These are phyloP conservation scores for Argyresthia goedartella DNA, from an alignment of 2,888 invertebrate species.

Conservation along the genomic window DNA sequence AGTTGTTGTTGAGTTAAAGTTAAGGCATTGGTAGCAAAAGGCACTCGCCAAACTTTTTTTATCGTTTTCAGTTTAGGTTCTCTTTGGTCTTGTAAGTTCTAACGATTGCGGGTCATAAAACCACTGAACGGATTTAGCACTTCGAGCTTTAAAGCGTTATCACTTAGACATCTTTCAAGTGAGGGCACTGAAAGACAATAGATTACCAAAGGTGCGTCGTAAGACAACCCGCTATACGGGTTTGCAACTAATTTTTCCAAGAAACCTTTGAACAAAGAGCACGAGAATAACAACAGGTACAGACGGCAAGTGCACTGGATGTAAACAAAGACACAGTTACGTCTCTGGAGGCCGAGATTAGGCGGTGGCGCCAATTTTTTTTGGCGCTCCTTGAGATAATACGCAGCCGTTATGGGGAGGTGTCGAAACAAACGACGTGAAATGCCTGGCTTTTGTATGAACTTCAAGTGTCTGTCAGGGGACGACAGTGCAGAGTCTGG, in stretches of 20 bases:
- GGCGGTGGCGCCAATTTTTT: constrained; percentile 56
- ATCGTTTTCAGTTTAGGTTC: not conserved
- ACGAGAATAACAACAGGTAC: constrained; percentile 38
- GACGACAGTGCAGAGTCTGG: constrained; percentile 18
- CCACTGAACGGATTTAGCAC: not conserved
- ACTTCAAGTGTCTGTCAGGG: constrained; percentile 27
- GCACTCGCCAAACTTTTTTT: not conserved
- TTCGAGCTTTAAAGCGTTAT: constrained; percentile 6
- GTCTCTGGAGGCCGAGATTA: constrained; percentile 25
- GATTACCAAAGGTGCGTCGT: constrained; percentile 18
- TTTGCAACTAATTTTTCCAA: constrained; percentile 36
- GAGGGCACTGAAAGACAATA: constrained; percentile 28
- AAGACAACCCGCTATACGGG: constrained; percentile 31
- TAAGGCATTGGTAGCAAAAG: not conserved
- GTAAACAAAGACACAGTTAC: constrained; percentile 45
- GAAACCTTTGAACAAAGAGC: constrained; percentile 31
- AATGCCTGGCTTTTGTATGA: constrained; percentile 57
- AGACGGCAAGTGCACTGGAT: constrained; percentile 35
- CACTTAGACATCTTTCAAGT: constrained; percentile 23
- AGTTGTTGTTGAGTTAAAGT: not conserved
- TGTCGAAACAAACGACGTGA: constrained; percentile 60
- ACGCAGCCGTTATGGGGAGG: constrained; percentile 26
- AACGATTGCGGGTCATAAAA: too few relatives aligned
- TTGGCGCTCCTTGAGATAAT: constrained; percentile 34
- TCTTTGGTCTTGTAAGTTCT: too few relatives aligned